Conservation (phyloP, 2,113 vertebrate genomes). For the Riparia riparia region DNA sequence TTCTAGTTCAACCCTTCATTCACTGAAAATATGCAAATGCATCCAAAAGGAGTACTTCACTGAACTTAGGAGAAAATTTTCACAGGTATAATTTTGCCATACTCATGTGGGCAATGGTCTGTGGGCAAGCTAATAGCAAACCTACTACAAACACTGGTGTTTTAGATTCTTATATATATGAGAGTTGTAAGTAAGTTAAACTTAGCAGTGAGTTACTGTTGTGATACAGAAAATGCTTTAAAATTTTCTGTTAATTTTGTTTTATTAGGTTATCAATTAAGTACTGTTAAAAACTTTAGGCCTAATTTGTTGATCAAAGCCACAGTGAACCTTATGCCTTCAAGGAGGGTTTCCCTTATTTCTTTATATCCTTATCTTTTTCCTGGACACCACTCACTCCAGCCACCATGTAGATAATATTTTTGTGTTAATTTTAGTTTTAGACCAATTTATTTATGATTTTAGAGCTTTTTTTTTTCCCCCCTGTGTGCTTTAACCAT, state of each 20-base stretch:
- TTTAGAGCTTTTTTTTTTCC: not conserved
- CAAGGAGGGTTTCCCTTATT: not conserved
- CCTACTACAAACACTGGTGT: accelerated
- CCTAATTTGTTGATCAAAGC: not conserved
- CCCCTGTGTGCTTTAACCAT: not conserved
- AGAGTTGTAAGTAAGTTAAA: not conserved
- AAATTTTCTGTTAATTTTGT: not conserved
- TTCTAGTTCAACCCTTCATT: not conserved
- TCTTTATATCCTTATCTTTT: not conserved
- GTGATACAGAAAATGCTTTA: not conserved
- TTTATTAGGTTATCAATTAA: not conserved
- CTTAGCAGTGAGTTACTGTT: not conserved
- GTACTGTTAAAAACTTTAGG: not conserved
- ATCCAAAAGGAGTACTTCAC: not conserved
- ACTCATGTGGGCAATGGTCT: not conserved
- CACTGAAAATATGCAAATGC: not conserved
- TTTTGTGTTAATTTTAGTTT: not conserved
- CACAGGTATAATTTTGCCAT: not conserved
- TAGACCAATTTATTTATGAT: not conserved
- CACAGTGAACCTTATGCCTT: not conserved
- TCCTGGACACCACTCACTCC: not conserved
- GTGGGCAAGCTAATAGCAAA: not conserved
- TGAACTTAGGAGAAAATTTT: not conserved
- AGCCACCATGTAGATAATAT: not conserved
- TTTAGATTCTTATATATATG: accelerated